Base-by-base conservation (phyloP, 1,140 invertebrate genomes). In the Mamestra configurata region DNA sequence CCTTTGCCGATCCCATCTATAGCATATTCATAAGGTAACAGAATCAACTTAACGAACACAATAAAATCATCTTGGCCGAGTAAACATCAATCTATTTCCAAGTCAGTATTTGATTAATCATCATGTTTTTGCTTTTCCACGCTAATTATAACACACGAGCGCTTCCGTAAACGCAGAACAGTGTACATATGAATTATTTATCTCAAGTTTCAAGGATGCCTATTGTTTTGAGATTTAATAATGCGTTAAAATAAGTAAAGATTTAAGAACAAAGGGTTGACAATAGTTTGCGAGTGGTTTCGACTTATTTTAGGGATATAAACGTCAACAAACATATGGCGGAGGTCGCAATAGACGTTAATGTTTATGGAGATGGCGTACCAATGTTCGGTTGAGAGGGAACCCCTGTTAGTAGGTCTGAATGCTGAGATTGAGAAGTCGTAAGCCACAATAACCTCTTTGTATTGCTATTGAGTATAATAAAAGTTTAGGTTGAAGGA, bases 321-420 rank as follows among this genome's bases (percentile, higher is more conserved):
- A 51, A 71, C 24, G 5, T 53, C 24, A 27, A 35, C 6, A 24
- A 15, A 49, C 22, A 27, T 71, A 3, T 18, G 24, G 13, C 13
- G 11, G 51, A 43, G 43, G 20, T 15, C 51, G 73, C n/a, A 51
- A 46, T 10, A 7, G 31, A 15, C 18, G 18, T 49, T 49, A 64
- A 76, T 11, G 15, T 20, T 43, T 43, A 64, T 61, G 40, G 43
- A 53, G 75, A 66, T 68, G 61, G 43, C 46, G 27, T 77, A 66
- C n/a, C 61, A 43, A 53, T 77, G 61, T 77, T 77, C 8, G n/a
- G 24, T 53, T 77, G 46, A 77, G 68, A 77, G 75, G 55, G 31
- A 64, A 43, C 37, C 53, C 71, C 53, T 73, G 71, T 73, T 57
- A 73, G 35, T 40, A 13, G 51, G 13, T 27, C 43, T 73, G 71